Base-by-base conservation (phyloP, 2,113 vertebrate genomes). In the Leptosomus discolor region DNA sequence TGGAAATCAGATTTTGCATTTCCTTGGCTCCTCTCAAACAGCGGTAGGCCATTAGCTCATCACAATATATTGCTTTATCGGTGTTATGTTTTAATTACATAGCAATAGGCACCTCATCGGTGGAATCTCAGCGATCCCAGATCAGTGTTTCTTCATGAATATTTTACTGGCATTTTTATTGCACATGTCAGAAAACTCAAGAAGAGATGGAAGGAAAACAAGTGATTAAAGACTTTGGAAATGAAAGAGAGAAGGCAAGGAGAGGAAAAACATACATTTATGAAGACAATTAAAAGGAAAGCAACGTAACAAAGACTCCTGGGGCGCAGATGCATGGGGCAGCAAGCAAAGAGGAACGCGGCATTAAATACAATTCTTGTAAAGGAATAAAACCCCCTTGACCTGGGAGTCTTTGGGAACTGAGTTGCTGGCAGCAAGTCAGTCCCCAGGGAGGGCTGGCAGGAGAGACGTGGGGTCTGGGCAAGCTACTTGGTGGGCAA, bases 21-120 rank as follows among this genome's bases (percentile, higher is more conserved):
- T 94, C 51, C 82, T 70, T 36, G 74, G 11, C 32, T 67, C 50
- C 34, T 36, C 36, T 46, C 30, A 21, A 43, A 41, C 15, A 94
- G 94, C 50, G 6, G 20, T 69, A 75, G 50, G 65, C 92, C 60
- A 88, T 96, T 93, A 94, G 73, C 79, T 95, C 58, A 32, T 97
- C 95, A 83, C 45, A 48, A 45, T 41, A 45, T 56, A 82, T 48
- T 95, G 30, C 15, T 48, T 75, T 83, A 36, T 29, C 45, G 88
- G 30, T 0, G 1, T 18, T 32, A 14, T n/a, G 76, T 93, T 88
- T 91, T 83, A 88, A 91, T 89, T 77, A 37, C 56, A 8, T 17
- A 26, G 36, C 45, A 23, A 36, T 7, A 48, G 34, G 18, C 36
- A 7, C 34, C 90, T 46, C 61, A 30, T 10, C 3, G 1, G 17